These are phyloP conservation scores for Callaeas wilsoni DNA, from an alignment of 2,113 vertebrate species.

Conservation along the genomic window DNA sequence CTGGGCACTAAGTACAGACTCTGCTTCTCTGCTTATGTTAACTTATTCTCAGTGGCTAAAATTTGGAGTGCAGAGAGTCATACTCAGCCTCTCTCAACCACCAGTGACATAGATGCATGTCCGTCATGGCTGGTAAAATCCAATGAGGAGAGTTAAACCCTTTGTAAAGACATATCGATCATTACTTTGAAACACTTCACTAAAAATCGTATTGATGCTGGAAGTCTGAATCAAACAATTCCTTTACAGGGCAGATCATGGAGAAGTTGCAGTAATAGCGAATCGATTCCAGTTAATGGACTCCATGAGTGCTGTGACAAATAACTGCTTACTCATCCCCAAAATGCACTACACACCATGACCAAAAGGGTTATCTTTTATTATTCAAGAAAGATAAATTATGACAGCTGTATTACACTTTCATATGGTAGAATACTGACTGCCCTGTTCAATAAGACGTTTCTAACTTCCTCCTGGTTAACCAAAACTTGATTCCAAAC, in stretches of 20 bases:
- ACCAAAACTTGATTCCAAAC: neutral
- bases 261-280: slow-evolving; percentile 37
- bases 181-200: slow-evolving; percentile 49
- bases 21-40: neutral
- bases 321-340: slow-evolving; percentile 9
- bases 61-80: neutral
- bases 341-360: neutral
- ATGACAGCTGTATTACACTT: neutral
- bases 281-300: slow-evolving; percentile 47
- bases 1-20: neutral
- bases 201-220: slow-evolving; percentile 60
- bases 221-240: slow-evolving; percentile 47
- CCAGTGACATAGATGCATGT: neutral
- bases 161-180: slow-evolving; percentile 37
- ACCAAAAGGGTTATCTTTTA: neutral
- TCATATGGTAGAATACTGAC: neutral
- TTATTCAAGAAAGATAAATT: neutral
- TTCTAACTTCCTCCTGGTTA: neutral
- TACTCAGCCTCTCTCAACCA: neutral
- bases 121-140: slow-evolving; percentile 4
- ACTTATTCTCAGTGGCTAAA: neutral
- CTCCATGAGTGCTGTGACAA: neutral
- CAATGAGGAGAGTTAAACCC: slow-evolving; percentile 23
- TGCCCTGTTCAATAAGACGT: neutral
- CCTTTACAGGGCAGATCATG: slow-evolving; percentile 29